These are phyloP conservation scores for Tragelaphus scriptus DNA, from an alignment of 2,113 vertebrate genomes.

Conservation along the genomic window DNA sequence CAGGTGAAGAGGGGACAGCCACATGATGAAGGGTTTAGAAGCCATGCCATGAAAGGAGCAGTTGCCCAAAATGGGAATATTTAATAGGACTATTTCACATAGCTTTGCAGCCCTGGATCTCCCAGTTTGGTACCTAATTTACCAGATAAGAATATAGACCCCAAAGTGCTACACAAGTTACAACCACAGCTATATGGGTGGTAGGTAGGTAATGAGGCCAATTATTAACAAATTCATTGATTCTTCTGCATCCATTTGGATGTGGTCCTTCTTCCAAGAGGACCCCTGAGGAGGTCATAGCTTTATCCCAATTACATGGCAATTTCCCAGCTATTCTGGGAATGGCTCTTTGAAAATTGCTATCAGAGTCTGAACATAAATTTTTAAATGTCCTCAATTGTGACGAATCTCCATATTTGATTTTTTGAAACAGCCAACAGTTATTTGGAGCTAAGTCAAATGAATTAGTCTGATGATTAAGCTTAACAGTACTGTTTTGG, in stretches of 20 bases:
- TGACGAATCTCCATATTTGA: constrained; percentile 58
- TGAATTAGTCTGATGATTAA: constrained; percentile 14
- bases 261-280: background rate
- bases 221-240: background rate
- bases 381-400: constrained; percentile 49
- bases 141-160: background rate
- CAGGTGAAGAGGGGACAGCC: background rate
- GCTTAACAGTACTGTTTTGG: background rate
- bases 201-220: background rate
- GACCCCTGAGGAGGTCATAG: background rate
- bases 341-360: constrained; percentile 31
- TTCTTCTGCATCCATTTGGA: background rate
- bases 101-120: background rate
- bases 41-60: background rate
- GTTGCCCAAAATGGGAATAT: background rate
- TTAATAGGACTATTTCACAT: background rate
- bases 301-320: constrained; percentile 14
- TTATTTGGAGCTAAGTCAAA: constrained; percentile 18
- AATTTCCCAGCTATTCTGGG: constrained; percentile 20
- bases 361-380: background rate
- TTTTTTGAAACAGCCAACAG: constrained; percentile 34
- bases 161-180: background rate
- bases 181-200: background rate
- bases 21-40: background rate
- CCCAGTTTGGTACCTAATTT: background rate